Evolutionary conservation across 2,797 vertebrate species (phyloP), one percentile per base, ranked within the genome.

Genomic region (Pangasius macronema): DNA sequence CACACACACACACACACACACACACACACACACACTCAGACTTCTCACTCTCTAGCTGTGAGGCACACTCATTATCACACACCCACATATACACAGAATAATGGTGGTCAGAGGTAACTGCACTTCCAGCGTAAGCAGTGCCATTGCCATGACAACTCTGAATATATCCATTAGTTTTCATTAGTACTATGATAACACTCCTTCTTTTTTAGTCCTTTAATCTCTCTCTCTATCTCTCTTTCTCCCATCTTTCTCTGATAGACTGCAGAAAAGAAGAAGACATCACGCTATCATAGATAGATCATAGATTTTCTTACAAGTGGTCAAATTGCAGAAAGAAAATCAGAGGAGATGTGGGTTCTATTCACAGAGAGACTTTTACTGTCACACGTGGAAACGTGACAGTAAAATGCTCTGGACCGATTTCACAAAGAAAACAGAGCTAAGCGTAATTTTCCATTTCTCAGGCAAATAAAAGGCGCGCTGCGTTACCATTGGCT

Each of bases 101-200:
- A 86, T 86, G 84, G 79, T 82, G 81, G 87, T 87, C 87, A 88
- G 85, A 88, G 70, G 86, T 84, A 86, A 87, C 83, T 88, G 86
- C 39, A 67, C 72, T 77, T 85, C 86, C 84, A 86, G 84, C 86
- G 87, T 84, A 83, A 83, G 79, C 87, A 88, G 83, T 83, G 85
- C 53, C 86, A 91, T 91, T 83, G 85, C 89, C 88, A 91, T 91
- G 86, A 88, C 89, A 91, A 91, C 89, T 80, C 85, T 68, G 79
- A 73, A 88, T 73, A 86, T 67, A 79, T 84, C 68, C 76, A 83
- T 89, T 88, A 79, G 81, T 88, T 87, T 86, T 85, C 81, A 83
- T 90, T 89, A 84, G 76, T 87, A 88, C 82, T 83, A 85, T 57
- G 63, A 83, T 81, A 87, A 57, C 87, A 70, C 83, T 85, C 83